A percentile compares a stretch with the other conserved stretches of the same genome.
phyloP scores from a whole-genome alignment of 2,888 invertebrate genomes.

The Kryphioiulus occultus region DNA sequence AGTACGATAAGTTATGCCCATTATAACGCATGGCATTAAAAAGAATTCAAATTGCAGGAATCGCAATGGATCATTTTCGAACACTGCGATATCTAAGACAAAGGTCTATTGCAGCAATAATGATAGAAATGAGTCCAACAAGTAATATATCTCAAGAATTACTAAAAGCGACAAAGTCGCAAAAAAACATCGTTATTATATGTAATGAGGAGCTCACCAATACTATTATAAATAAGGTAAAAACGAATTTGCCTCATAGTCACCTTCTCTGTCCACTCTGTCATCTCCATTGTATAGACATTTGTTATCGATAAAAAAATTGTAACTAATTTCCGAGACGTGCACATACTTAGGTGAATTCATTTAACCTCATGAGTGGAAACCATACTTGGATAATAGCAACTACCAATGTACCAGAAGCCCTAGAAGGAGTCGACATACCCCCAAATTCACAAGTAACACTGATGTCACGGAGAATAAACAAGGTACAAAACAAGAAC shows the following conservation, averaged over 20 bases:
- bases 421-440: constrained; percentile 19
- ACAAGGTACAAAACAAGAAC: not conserved
- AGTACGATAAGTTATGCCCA: not conserved
- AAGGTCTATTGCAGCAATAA: not conserved
- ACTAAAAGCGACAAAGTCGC: not conserved
- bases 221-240: constrained; percentile 22
- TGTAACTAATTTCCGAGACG: not conserved
- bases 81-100: not conserved
- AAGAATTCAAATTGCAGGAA: not conserved
- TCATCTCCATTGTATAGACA: too few relatives aligned
- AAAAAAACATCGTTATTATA: not conserved
- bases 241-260: not conserved
- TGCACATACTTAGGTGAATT: not conserved
- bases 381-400: constrained; percentile 38
- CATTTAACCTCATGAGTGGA: not conserved
- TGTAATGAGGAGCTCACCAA: not conserved
- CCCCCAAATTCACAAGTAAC: constrained; percentile 42
- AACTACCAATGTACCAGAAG: not conserved
- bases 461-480: not conserved
- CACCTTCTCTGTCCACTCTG: too few relatives aligned
- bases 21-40: not conserved
- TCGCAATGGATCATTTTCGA: not conserved
- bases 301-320: too few relatives aligned
- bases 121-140: not conserved
- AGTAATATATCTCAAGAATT: not conserved